Percentiles rank a stretch among this genome's conserved stretches.
Evolutionary conservation across 1,140 invertebrate genomes (phyloP).

Genomic region (Atta texana): DNA sequence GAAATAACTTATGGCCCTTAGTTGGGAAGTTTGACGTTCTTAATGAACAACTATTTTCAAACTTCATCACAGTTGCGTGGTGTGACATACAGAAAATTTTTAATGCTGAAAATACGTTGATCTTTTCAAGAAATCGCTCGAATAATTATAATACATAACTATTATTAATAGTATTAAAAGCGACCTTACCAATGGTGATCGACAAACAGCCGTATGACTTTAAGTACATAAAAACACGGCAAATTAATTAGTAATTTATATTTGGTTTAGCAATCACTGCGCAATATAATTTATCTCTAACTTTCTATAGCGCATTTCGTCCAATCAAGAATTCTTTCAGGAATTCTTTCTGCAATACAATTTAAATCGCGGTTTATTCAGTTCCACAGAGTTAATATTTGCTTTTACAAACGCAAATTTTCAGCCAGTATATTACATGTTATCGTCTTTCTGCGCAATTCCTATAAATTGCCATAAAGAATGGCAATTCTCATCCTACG

Average conservation of each 20-base stretch:
- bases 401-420: not conserved
- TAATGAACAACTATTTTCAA: constrained; percentile 33
- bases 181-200: constrained; percentile 35
- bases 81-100: constrained; percentile 14
- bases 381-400: not conserved
- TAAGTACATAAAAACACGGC: constrained; percentile 59
- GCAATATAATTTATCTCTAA: constrained; percentile 5
- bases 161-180: constrained; percentile 55
- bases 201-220: constrained; percentile 33
- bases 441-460: not conserved
- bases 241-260: constrained; percentile 55
- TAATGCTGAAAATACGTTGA: constrained; percentile 30
- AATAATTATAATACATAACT: constrained; percentile 33
- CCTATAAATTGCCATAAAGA: not conserved
- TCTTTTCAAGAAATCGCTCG: constrained; percentile 33
- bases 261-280: constrained; percentile 1
- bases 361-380: not conserved
- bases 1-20: not conserved
- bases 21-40: not conserved
- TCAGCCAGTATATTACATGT: not conserved
- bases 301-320: not conserved
- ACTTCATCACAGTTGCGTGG: constrained; percentile 12
- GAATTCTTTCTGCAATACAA: constrained; percentile 3
- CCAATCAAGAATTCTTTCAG: constrained; percentile 11
- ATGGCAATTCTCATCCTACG: not conserved